Base-by-base conservation (phyloP, 1,140 invertebrate genomes). In the Zaprionus nigranus region DNA sequence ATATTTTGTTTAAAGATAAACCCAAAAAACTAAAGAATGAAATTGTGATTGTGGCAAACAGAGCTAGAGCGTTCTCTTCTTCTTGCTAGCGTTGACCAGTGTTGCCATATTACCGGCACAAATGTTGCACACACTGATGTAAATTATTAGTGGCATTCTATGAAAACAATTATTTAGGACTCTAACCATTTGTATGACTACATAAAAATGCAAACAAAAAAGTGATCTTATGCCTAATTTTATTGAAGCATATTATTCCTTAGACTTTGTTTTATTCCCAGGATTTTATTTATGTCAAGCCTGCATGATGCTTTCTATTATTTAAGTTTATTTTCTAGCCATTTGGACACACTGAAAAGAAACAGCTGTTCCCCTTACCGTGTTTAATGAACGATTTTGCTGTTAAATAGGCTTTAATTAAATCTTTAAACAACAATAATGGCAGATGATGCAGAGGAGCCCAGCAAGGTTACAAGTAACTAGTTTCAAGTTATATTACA, bases 11-110 rank as follows among this genome's bases (percentile, higher is more conserved):
- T 59, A 68, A 65, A 79, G 77, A 70, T 74, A 87, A 88, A 88
- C 81, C 83, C 84, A 88, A 88, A 88, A 88, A 88, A 88, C 81
- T 90, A 88, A 88, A 88, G 82, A 85, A 84, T 81, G 82, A 87
- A 90, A 88, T 65, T 81, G 81, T 88, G 84, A 75, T 73, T 87
- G 79, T 86, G 82, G 76, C 79, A 81, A 85, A 72, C 57, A 75
- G 68, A 71, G 53, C 56, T 62, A 67, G 30, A 61, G 72, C 72
- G 64, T 78, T 62, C 57, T 73, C 73, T 84, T 77, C 46, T 79
- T 82, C 80, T 81, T 78, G 36, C 71, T 72, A 62, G 68, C 71
- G 61, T 69, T 24, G 30, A 79, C 60, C 69, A 82, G 79, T 83
- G 81, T 72, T 83, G 64, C 64, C 56, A 54, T 49, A 6, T 36